These are phyloP conservation scores for Ophion costatus DNA, from an alignment of 2,888 invertebrate genomes.

Conservation along the genomic window DNA sequence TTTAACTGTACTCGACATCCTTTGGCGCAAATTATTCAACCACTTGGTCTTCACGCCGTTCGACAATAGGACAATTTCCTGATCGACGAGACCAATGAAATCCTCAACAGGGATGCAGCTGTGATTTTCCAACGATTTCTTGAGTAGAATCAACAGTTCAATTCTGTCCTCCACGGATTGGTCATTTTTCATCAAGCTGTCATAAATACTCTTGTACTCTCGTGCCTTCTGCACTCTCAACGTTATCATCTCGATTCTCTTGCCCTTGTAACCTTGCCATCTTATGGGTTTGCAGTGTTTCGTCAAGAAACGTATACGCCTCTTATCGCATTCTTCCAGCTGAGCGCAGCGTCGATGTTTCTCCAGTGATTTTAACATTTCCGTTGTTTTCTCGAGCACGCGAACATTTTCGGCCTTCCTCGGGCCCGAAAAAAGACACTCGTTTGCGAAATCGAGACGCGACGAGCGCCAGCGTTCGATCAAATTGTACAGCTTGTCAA, in stretches of 20 bases:
- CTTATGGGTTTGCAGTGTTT: slow-evolving; percentile 89
- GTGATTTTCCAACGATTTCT: slow-evolving; percentile 87
- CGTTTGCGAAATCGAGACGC: slow-evolving; percentile 87
- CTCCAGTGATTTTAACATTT: slow-evolving; percentile 89
- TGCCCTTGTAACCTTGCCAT: slow-evolving; percentile 90
- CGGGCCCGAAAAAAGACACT: slow-evolving; percentile 87
- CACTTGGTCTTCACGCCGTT: slow-evolving; percentile 86
- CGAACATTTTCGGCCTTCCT: slow-evolving; percentile 89
- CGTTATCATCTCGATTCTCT: slow-evolving; percentile 91
- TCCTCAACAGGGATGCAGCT: slow-evolving; percentile 86
- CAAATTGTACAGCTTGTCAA: slow-evolving; percentile 89
- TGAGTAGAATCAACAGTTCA: slow-evolving; percentile 84
- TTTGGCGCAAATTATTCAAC: slow-evolving; percentile 87
- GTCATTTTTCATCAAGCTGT: slow-evolving; percentile 86
- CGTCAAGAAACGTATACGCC: slow-evolving; percentile 87
- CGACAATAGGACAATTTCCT: slow-evolving; percentile 89
- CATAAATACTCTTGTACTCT: slow-evolving; percentile 90
- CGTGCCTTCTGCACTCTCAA: slow-evolving; percentile 91
- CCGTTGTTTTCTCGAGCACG: slow-evolving; percentile 90
- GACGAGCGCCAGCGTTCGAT: slow-evolving; percentile 89
- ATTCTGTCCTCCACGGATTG: slow-evolving; percentile 81
- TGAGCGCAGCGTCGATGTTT: slow-evolving; percentile 87
- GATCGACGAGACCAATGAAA: slow-evolving; percentile 87
- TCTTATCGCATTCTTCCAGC: slow-evolving; percentile 86
- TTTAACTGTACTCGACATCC: slow-evolving; percentile 84